Evolutionary conservation across 2,797 vertebrate genomes (phyloP), one percentile per base, ranked within the genome.

Genomic region (Lagorchestes hirsutus): DNA sequence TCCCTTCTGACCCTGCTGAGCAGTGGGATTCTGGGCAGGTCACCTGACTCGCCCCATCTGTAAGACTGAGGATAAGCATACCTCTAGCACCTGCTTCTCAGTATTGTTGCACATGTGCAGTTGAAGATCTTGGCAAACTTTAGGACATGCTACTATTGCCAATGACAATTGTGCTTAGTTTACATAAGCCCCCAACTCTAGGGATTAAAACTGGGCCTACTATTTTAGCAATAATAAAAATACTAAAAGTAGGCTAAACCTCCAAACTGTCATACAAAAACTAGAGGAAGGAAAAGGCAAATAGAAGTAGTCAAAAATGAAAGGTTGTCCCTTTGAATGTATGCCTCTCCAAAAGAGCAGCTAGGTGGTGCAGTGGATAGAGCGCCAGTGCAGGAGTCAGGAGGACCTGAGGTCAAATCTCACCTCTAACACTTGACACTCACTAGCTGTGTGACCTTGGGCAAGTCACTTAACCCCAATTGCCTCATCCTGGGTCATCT

Each of bases 291-390:
- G 91, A 34, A 74, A 93, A 93, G 22, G 13, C 91, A 93, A 93
- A 28, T 87, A 94, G 90, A 95, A 92, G 5, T 67, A 90, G 31
- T 58, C 59, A 94, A 91, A 97, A 34, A 18, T 62, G 27, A 94
- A 93, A 40, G 94, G 93, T 91, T 90, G 59, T 96, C 55, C 92
- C 50, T 46, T 95, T 74, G 55, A 96, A 96, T 92, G 92, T 57
- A 54, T 6, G 31, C 40, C 31, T 22, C 9, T 91, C 58, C 92
- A 91, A 29, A 52, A 52, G 52, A 52, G 52, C 52, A 52, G 52
- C 52, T 52, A 8, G 52, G 52, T 52, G 52, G 52, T 52, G 52
- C 52, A 52, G 52, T 8, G 6, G 52, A 6, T 52, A 52, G 52
- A 52, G 52, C 52, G 6, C 52, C 52, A 52, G 52, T 8, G 50